Conservation (phyloP, 2,888 invertebrate genomes). For the Drosophila phalerata region DNA sequence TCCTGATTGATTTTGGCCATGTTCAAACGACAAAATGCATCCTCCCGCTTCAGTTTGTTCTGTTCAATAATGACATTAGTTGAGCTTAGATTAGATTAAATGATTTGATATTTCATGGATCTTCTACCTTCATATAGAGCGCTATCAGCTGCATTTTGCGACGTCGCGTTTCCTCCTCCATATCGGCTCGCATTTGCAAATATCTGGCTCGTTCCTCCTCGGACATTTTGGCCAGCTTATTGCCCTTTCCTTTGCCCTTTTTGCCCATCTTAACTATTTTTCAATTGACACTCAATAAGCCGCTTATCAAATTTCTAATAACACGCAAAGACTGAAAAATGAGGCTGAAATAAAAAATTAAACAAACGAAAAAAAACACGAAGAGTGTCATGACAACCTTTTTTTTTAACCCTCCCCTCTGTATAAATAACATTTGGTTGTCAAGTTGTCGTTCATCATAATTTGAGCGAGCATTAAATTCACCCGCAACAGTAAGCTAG, state of each 20-base stretch:
- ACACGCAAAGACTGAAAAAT: slow-evolving; percentile 23
- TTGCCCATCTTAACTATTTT: slow-evolving; percentile 86
- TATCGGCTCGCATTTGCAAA: slow-evolving; percentile 92
- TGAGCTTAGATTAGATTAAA: too few species aligned
- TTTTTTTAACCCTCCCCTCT: background rate
- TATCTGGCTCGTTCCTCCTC: slow-evolving; percentile 93
- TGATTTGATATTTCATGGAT: too few species aligned
- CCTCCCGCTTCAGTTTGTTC: slow-evolving; percentile 94
- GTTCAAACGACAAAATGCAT: slow-evolving; percentile 91
- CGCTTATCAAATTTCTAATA: slow-evolving; percentile 64
- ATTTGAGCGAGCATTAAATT: slow-evolving; percentile 51
- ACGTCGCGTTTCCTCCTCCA: slow-evolving; percentile 92
- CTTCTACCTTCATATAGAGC: slow-evolving; percentile 91
- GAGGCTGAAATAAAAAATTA: slow-evolving; percentile 20
- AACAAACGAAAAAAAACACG: slow-evolving; percentile 29
- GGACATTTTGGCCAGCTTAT: slow-evolving; percentile 93
- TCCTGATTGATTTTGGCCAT: slow-evolving; percentile 94
- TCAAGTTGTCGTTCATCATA: slow-evolving; percentile 28
- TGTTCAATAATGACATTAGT: slow-evolving; percentile 82
- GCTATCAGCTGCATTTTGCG: slow-evolving; percentile 93
- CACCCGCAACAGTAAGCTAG: slow-evolving; percentile 24
- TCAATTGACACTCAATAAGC: slow-evolving; percentile 35
- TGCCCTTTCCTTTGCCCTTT: slow-evolving; percentile 90
- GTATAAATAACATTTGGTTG: slow-evolving; percentile 28
- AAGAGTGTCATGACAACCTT: slow-evolving; percentile 56